phyloP scores from a whole-genome alignment of 1,140 invertebrate species.

The Pogonomyrmex barbatus region DNA sequence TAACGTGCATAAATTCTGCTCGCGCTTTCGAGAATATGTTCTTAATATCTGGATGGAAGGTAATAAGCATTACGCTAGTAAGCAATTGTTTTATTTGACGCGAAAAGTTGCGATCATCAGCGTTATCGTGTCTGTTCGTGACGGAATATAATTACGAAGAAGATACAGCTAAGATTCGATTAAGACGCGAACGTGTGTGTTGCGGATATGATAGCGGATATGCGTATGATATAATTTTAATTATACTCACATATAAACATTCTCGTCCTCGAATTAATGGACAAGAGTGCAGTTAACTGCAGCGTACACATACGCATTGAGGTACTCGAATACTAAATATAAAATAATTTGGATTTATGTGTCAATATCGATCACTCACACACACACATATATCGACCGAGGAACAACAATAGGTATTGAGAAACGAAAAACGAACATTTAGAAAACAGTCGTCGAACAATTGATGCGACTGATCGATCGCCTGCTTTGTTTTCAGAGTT shows the following conservation, averaged over 20 bases:
- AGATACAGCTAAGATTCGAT: background rate
- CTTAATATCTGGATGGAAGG: background rate
- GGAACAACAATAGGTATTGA: conserved; percentile 27
- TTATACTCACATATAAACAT: background rate
- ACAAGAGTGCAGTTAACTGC: background rate
- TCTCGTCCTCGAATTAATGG: background rate
- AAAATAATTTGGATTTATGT: background rate
- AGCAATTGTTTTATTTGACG: background rate
- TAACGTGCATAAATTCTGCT: conserved; percentile 27
- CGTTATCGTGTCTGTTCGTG: background rate
- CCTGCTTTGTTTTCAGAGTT: background rate
- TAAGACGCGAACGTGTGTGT: background rate
- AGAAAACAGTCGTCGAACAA: conserved; percentile 55
- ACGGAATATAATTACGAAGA: background rate
- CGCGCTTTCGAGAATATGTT: background rate
- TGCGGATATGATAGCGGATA: background rate
- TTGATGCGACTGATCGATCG: conserved; percentile 53
- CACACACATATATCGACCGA: background rate
- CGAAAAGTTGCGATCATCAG: background rate
- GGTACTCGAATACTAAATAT: background rate
- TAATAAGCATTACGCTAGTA: too few species aligned
- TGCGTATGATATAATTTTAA: background rate
- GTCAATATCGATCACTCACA: background rate
- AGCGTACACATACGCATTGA: background rate
- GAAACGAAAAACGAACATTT: conserved; percentile 20